phyloP scores from a whole-genome alignment of 2,797 vertebrate species.

The Pterois miles region DNA sequence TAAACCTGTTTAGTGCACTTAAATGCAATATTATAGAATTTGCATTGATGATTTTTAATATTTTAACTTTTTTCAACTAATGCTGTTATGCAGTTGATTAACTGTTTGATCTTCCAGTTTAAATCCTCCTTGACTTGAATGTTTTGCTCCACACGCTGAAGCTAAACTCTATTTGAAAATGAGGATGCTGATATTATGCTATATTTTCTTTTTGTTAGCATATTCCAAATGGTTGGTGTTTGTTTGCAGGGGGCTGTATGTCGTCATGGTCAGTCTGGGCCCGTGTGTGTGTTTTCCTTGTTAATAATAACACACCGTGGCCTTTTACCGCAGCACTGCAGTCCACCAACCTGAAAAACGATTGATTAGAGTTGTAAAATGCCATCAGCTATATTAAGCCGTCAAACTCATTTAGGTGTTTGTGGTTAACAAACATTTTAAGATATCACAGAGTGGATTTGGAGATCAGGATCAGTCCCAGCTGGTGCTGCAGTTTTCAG shows the following conservation, averaged over 20 bases:
- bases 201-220: background rate
- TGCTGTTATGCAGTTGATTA: no score
- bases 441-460: background rate
- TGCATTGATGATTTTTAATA: no score
- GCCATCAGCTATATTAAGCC: background rate
- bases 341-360: background rate
- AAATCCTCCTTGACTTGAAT: background rate
- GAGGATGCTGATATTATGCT: background rate
- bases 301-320: slow-evolving; percentile 18
- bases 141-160: background rate
- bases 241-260: background rate
- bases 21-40: no score
- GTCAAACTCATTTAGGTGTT: slow-evolving; percentile 8
- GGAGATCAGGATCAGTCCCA: slow-evolving; percentile 2
- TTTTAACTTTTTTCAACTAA: no score
- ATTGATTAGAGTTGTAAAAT: slow-evolving; percentile 21
- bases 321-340: background rate
- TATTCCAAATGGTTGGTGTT: background rate
- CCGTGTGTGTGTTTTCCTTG: background rate
- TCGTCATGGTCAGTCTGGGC: background rate
- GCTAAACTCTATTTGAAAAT: background rate
- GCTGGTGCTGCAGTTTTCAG: slow-evolving; percentile 13
- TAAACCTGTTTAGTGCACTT: background rate
- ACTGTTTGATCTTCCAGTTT: no score
- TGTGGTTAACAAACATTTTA: slow-evolving; percentile 4